phyloP scores from a whole-genome alignment of 2,113 vertebrate genomes.

The Oreamnos americanus region DNA sequence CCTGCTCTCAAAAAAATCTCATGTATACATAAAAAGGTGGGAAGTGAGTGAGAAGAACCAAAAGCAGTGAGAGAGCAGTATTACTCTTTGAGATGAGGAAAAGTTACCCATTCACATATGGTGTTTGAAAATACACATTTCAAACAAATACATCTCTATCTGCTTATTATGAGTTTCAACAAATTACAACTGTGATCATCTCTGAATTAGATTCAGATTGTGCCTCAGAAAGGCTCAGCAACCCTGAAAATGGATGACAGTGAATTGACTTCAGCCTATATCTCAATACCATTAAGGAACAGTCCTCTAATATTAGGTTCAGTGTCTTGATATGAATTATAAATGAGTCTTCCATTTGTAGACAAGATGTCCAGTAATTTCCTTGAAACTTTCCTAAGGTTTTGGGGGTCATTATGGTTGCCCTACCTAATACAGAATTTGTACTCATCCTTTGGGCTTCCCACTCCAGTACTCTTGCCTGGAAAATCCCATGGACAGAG shows the following conservation, averaged over 20 bases:
- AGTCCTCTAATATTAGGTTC: not conserved
- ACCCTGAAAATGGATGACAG: not conserved
- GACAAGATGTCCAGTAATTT: not conserved
- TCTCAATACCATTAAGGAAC: not conserved
- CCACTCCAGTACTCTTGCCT: not conserved
- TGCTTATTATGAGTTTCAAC: not conserved
- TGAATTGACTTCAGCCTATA: not conserved
- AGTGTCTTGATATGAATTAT: not conserved
- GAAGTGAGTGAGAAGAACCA: not conserved
- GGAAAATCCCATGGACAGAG: too few species aligned
- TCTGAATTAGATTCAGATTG: not conserved
- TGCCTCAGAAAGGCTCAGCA: not conserved
- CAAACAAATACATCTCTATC: not conserved
- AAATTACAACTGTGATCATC: not conserved
- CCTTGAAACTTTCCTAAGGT: slow-evolving; percentile 1
- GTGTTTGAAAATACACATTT: not conserved
- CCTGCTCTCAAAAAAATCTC: not conserved
- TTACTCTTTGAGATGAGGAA: not conserved
- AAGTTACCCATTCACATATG: not conserved
- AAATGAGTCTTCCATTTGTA: not conserved
- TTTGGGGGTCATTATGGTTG: slow-evolving; percentile 24
- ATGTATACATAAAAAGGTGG: not conserved
- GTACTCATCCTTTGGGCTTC: slow-evolving; percentile 6
- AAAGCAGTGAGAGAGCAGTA: not conserved
- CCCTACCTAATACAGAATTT: slow-evolving; percentile 34